Evolutionary conservation across 1,140 invertebrate genomes (phyloP).

Genomic region (Chlorops oryzae): DNA sequence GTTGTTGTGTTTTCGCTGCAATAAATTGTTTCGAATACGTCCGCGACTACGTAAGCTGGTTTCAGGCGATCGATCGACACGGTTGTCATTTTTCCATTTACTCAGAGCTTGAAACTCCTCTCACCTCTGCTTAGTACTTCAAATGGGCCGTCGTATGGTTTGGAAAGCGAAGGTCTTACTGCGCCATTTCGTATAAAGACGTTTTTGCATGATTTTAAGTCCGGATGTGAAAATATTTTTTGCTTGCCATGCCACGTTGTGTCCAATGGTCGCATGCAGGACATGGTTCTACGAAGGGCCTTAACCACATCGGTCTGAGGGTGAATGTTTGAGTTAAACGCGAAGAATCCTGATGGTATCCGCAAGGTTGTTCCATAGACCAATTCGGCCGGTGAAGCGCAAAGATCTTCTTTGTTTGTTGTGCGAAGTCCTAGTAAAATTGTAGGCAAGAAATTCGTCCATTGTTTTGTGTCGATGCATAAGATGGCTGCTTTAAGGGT

Average conservation of each 20-base stretch:
- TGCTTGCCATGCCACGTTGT: background rate
- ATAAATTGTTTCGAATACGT: no score
- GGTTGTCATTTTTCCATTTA: conserved; percentile 24
- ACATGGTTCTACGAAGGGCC: background rate
- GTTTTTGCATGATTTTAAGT: conserved; percentile 8
- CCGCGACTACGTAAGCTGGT: no score
- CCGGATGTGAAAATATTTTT: background rate
- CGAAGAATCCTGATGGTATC: conserved; percentile 43
- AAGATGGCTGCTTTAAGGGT: conserved; percentile 43
- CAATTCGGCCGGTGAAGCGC: conserved; percentile 10
- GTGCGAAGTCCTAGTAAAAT: conserved; percentile 29
- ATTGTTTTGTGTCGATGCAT: conserved; percentile 10
- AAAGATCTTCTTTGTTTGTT: conserved; percentile 14
- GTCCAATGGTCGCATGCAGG: background rate
- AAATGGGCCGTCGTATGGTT: conserved; percentile 44
- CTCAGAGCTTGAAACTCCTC: conserved; percentile 31
- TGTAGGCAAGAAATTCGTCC: conserved; percentile 20
- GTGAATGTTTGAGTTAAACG: background rate
- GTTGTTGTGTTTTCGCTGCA: no score
- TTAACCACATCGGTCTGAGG: background rate
- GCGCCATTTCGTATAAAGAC: conserved; percentile 40
- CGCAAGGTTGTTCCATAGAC: conserved; percentile 26
- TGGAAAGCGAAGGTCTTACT: conserved; percentile 30
- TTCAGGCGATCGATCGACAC: conserved; percentile 43
- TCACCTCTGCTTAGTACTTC: conserved; percentile 26